Conservation (phyloP, 2,888 invertebrate genomes). For the Eledona agricola region DNA sequence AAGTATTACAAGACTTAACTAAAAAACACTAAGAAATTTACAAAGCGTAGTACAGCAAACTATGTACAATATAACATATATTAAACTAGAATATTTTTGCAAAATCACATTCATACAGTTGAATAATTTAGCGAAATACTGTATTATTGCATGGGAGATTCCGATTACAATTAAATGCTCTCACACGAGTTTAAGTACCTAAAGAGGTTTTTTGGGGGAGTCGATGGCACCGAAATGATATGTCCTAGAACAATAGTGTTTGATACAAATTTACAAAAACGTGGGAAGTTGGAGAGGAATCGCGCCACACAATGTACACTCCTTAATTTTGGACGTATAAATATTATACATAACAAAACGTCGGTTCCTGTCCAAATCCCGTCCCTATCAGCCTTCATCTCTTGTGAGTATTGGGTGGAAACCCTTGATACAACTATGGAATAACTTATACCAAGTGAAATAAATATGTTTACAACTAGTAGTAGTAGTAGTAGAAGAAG, state of each 20-base stretch:
- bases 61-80: conserved; percentile 42
- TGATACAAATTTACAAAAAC: conserved; percentile 26
- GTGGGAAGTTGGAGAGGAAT: conserved; percentile 35
- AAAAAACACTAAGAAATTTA: conserved; percentile 44
- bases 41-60: conserved; percentile 45
- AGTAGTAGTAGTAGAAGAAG: too few relatives aligned
- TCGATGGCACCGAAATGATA: conserved; percentile 55
- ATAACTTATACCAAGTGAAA: conserved; percentile 51
- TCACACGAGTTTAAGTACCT: conserved; percentile 47
- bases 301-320: conserved; percentile 38
- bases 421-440: conserved; percentile 50
- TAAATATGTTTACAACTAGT: too few relatives aligned
- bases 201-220: conserved; percentile 38
- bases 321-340: conserved; percentile 48
- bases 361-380: conserved; percentile 45
- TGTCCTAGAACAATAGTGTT: conserved; percentile 44
- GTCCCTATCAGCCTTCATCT: conserved; percentile 59
- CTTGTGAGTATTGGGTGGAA: conserved; percentile 60
- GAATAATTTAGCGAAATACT: conserved; percentile 59
- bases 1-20: conserved; percentile 39
- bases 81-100: conserved; percentile 43
- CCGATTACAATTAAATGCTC: conserved; percentile 49
- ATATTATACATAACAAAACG: conserved; percentile 53
- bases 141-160: conserved; percentile 57
- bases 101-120: conserved; percentile 55